Base-by-base conservation (phyloP, 2,888 invertebrate genomes). In the Cotesia congregata region DNA sequence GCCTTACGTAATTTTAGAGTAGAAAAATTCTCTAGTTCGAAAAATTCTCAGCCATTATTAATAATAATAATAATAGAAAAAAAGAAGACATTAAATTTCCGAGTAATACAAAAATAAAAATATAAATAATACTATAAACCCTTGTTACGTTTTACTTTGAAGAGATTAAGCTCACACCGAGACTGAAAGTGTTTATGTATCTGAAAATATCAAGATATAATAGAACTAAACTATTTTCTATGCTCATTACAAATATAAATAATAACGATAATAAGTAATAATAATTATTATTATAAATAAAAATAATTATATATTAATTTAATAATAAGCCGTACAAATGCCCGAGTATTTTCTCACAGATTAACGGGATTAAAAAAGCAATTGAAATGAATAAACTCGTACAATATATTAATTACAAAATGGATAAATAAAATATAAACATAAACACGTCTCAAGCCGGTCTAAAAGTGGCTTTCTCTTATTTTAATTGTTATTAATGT, bases 401-500 rank as follows among this genome's bases (percentile, higher is more conserved):
- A 41, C 5, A 41, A 41, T 20, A 20, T 15, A 40, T 6, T 15
- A 70, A 68, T 73, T 30, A 62, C 41, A 60, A 67, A 70, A 72
- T 67, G 72, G n/a, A 7, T 71, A 59, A 76, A 67, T 71, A 30
- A 67, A 20, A 75, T 75, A 41, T 65, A n/a, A 74, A 69, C 68
- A 78, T 20, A 68, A 67, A 41, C 61, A 76, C 72, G 71, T 78
- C 61, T 65, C 69, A 75, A 72, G 64, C 64, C 79, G 78, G 77
- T 76, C 71, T 75, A 77, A 75, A 67, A 75, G 40, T 38, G 64
- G 71, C 61, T 67, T 72, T 67, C 77, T 75, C 69, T 77, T 68
- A 74, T 74, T 78, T 78, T 68, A 64, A 75, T 80, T 80, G 76
- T 78, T 79, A 74, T 78, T 80, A 79, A 74, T 80, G 80, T 80